These are phyloP conservation scores for Saguinus imperator DNA, from an alignment of 2,113 vertebrate genomes.

Conservation along the genomic window DNA sequence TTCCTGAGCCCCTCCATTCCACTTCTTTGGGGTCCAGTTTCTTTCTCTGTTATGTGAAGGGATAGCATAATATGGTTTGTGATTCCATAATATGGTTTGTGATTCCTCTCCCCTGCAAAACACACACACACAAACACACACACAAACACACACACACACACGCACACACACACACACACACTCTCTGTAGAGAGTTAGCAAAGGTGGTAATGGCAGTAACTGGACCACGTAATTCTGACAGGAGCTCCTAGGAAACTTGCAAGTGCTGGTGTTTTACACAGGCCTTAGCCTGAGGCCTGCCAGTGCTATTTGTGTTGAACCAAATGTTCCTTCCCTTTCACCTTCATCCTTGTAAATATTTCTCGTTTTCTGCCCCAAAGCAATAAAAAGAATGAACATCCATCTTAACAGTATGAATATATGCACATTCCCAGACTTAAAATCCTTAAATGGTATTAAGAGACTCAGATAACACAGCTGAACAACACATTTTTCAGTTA, in stretches of 20 bases:
- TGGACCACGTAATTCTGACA: background rate
- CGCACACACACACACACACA: too few species aligned
- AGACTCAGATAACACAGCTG: background rate
- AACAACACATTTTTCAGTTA: background rate
- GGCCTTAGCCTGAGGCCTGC: background rate
- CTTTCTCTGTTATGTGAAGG: background rate
- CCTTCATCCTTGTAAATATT: background rate
- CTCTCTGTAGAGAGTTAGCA: background rate
- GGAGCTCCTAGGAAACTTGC: background rate
- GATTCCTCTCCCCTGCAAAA: background rate
- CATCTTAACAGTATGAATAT: background rate
- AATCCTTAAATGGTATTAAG: conserved; percentile 20
- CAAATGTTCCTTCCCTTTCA: background rate
- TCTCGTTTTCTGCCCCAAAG: background rate
- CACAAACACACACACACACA: too few species aligned
- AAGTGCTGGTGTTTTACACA: background rate
- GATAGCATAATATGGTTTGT: background rate
- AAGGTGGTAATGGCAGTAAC: too few species aligned
- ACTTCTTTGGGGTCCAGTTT: background rate
- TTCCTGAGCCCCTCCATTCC: background rate
- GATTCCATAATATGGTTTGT: background rate
- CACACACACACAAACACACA: too few species aligned
- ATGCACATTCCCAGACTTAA: background rate
- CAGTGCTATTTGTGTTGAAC: background rate
- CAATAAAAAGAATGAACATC: background rate